Evolutionary conservation across 2,797 vertebrate species (phyloP).

Genomic region (Danio tinwini): DNA sequence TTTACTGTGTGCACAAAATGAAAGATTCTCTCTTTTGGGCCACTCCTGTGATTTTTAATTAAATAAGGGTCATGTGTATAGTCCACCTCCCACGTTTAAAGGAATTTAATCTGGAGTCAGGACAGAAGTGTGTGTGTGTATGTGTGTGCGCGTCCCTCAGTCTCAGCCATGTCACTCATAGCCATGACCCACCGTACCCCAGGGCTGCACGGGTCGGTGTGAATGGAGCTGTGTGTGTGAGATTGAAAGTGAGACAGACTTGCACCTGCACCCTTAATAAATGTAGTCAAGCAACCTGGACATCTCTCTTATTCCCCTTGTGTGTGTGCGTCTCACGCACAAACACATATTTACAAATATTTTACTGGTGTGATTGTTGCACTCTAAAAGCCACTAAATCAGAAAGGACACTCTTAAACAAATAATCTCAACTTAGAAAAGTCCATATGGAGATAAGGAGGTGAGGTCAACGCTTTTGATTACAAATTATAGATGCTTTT

Average conservation of each 20-base stretch:
- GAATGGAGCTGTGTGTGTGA: conserved; percentile 51
- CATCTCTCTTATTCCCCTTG: conserved; percentile 59
- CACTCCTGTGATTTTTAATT: conserved; percentile 69
- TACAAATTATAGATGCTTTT: no score
- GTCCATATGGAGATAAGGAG: no score
- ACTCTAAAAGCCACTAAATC: not conserved
- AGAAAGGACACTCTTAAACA: not conserved
- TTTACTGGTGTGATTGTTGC: not conserved
- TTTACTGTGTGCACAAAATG: conserved; percentile 57
- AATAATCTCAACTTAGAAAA: no score
- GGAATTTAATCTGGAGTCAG: conserved; percentile 64
- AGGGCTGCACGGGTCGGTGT: conserved; percentile 38
- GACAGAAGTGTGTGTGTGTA: conserved; percentile 52
- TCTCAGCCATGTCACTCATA: conserved; percentile 63
- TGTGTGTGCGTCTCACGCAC: conserved; percentile 38
- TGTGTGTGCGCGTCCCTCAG: conserved; percentile 53
- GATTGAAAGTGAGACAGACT: conserved; percentile 62
- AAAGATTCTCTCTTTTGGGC: conserved; percentile 63
- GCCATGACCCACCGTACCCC: conserved; percentile 53
- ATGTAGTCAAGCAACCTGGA: conserved; percentile 52
- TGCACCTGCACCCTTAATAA: conserved; percentile 65
- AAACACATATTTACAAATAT: conserved; percentile 26
- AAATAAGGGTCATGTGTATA: conserved; percentile 67
- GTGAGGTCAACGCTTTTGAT: no score
- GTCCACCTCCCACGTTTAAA: conserved; percentile 65